phyloP scores from a whole-genome alignment of 2,888 invertebrate species.

The Himalopsyche tibetana region DNA sequence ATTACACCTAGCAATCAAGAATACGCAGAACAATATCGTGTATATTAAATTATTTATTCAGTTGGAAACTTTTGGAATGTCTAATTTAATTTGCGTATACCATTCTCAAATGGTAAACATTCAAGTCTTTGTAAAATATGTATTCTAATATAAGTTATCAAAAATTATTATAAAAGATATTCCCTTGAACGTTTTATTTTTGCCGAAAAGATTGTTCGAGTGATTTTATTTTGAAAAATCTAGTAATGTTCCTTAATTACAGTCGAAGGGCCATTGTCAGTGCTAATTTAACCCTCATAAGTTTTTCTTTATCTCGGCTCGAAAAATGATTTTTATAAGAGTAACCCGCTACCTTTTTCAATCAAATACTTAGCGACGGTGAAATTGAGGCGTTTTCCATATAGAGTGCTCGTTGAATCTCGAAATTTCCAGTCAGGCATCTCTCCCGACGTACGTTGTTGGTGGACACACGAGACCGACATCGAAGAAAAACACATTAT shows the following conservation, averaged over 20 bases:
- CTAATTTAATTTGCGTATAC: too few relatives aligned
- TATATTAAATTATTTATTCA: too few relatives aligned
- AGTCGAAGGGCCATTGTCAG: background rate
- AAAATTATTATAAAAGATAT: too few relatives aligned
- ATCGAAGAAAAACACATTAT: background rate
- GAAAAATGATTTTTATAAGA: constrained; percentile 8
- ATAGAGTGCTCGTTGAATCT: constrained; percentile 12
- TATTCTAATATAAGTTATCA: too few relatives aligned
- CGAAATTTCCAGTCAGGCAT: background rate
- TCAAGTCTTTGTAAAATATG: too few relatives aligned
- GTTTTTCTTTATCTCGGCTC: background rate
- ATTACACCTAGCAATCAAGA: too few relatives aligned
- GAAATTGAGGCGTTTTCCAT: constrained; percentile 8
- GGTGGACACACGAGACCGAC: background rate
- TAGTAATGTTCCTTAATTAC: background rate
- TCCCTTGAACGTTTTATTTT: too few relatives aligned
- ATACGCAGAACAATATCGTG: too few relatives aligned
- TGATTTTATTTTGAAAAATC: background rate
- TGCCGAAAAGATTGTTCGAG: too few relatives aligned
- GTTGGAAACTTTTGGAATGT: too few relatives aligned
- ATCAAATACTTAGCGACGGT: background rate
- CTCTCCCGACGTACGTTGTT: background rate
- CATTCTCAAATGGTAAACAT: too few relatives aligned
- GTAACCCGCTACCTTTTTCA: constrained; percentile 1
- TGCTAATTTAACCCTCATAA: background rate